phyloP scores from a whole-genome alignment of 2,797 vertebrate species.

The Chaenodraco wilsoni region DNA sequence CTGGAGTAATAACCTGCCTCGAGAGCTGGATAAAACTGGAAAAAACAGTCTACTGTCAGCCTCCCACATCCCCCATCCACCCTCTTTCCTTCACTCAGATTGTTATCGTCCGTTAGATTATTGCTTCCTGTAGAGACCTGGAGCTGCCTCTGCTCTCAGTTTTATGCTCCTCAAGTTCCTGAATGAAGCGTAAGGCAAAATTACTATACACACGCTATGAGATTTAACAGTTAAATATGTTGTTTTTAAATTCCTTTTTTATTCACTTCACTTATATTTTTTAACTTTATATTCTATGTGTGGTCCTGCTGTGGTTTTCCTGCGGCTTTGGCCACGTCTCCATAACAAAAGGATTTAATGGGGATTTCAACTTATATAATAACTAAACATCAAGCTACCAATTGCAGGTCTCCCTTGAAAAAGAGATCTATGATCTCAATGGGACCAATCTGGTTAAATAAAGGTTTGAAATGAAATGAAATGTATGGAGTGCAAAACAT shows the following conservation, averaged over 20 bases:
- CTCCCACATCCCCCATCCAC: conserved; percentile 33
- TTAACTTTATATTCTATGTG: conserved; percentile 1
- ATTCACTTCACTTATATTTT: background rate
- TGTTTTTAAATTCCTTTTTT: background rate
- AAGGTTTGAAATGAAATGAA: no score
- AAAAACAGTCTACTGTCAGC: conserved; percentile 43
- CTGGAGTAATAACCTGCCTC: conserved; percentile 54
- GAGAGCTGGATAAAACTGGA: conserved; percentile 48
- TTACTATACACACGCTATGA: conserved; percentile 22
- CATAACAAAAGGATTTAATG: conserved; percentile 15
- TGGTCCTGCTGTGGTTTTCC: background rate
- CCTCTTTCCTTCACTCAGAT: conserved; percentile 68
- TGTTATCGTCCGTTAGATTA: conserved; percentile 74
- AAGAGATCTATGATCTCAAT: no score
- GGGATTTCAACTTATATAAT: background rate
- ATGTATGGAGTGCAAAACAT: background rate
- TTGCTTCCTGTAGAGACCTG: conserved; percentile 78
- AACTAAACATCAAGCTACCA: background rate
- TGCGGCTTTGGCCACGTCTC: conserved; percentile 2
- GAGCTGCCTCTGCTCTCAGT: conserved; percentile 62
- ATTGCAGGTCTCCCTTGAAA: no score
- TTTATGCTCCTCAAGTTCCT: conserved; percentile 56
- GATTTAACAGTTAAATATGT: background rate
- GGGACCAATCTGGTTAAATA: no score
- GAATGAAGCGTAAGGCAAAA: conserved; percentile 42